Evolutionary conservation across 2,888 invertebrate genomes (phyloP).

Genomic region (Heteropelma amictum): DNA sequence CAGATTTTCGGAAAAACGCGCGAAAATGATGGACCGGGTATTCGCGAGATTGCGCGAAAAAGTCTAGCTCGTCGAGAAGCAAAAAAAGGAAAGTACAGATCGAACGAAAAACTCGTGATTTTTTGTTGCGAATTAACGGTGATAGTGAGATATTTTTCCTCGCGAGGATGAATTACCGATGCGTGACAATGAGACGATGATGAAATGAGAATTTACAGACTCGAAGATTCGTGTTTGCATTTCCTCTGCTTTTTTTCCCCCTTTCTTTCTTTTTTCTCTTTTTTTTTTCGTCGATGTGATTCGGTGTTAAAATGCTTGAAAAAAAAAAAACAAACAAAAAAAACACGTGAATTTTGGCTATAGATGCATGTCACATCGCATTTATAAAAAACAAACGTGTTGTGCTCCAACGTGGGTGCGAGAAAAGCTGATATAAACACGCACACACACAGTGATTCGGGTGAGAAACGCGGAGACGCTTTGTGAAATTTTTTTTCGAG

Average conservation of each 20-base stretch:
- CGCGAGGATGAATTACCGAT: not conserved
- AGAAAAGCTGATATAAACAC: not conserved
- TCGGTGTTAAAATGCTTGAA: no score
- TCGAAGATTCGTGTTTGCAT: slow-evolving; percentile 8
- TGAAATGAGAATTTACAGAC: not conserved
- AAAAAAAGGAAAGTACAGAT: no score
- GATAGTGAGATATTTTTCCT: not conserved
- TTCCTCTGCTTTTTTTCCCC: slow-evolving; percentile 11
- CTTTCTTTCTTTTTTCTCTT: not conserved
- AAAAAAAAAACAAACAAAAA: slow-evolving; percentile 35
- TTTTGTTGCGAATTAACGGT: not conserved
- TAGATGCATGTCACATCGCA: slow-evolving; percentile 50
- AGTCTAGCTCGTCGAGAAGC: not conserved
- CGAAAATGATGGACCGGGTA: not conserved
- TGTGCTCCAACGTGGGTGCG: slow-evolving; percentile 33
- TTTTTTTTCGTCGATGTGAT: not conserved
- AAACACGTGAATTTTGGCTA: slow-evolving; percentile 39
- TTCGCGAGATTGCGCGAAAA: not conserved
- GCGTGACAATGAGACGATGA: not conserved
- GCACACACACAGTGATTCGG: slow-evolving; percentile 9
- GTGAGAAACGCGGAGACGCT: not conserved
- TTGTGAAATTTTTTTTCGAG: no score
- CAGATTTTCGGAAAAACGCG: not conserved
- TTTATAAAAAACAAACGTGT: slow-evolving; percentile 1
- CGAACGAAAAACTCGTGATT: no score